Conservation (phyloP, 2,888 invertebrate genomes). For the Drosophila aldrichi region DNA sequence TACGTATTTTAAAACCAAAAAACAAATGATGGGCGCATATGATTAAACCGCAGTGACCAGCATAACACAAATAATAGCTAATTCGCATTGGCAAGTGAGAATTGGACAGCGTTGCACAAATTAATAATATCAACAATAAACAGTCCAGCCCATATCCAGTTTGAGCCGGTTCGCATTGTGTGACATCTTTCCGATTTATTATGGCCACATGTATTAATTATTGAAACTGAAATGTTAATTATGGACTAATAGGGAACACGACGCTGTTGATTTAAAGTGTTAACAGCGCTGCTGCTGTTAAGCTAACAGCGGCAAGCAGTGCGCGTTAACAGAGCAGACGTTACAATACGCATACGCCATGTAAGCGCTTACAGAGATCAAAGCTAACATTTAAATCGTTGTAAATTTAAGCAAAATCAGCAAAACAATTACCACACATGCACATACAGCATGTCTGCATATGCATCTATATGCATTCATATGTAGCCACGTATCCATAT, state of each 20-base stretch:
- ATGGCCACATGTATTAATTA: conserved; percentile 27
- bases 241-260: conserved; percentile 4
- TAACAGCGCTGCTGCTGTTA: conserved; percentile 30
- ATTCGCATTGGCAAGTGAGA: conserved; percentile 47
- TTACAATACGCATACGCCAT: conserved; percentile 24
- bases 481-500: conserved; percentile 5
- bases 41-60: neutral
- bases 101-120: conserved; percentile 25
- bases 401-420: conserved; percentile 3
- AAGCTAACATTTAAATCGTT: neutral
- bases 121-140: conserved; percentile 45
- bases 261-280: conserved; percentile 2
- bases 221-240: conserved; percentile 34
- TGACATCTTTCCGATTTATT: conserved; percentile 12
- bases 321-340: conserved; percentile 4
- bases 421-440: conserved; percentile 21
- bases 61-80: conserved; percentile 16
- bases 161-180: conserved; percentile 4
- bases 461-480: neutral
- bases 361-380: neutral
- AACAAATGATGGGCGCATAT: conserved; percentile 1
- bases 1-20: conserved; percentile 15
- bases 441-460: neutral
- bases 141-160: conserved; percentile 4
- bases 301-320: conserved; percentile 35